These are phyloP conservation scores for Pocillopora meandrina DNA, from an alignment of 92 coral and sea anemone genomes.

Conservation along the genomic window DNA sequence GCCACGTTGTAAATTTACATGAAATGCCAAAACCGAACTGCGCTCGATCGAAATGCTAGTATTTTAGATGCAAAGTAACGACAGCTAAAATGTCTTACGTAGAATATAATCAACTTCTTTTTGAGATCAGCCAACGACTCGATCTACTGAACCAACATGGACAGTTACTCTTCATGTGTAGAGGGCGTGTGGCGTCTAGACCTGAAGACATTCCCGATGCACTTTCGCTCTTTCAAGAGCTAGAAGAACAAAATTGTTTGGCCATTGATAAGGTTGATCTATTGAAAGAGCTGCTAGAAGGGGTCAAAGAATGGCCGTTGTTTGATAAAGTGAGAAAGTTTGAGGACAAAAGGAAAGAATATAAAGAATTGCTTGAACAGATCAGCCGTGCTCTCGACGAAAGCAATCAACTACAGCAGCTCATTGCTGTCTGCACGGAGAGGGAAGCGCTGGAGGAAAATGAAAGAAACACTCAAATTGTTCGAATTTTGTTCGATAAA, in stretches of 20 bases:
- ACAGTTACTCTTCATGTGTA: neutral
- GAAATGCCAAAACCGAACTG: too few relatives aligned
- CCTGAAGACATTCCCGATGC: neutral
- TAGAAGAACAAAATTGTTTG: neutral
- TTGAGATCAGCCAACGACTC: neutral
- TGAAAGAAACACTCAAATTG: neutral
- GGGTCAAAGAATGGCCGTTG: neutral
- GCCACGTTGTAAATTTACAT: too few relatives aligned
- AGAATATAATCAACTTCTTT: neutral
- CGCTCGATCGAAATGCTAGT: neutral
- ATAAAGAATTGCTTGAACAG: neutral
- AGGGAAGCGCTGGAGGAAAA: neutral
- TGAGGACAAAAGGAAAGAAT: neutral
- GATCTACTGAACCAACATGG: neutral
- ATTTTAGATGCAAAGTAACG: neutral
- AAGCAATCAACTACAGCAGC: neutral
- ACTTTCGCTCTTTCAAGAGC: neutral
- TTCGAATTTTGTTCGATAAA: neutral
- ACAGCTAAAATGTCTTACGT: neutral
- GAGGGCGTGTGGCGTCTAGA: neutral
- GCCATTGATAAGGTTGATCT: neutral
- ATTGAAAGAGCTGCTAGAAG: constrained; percentile 2
- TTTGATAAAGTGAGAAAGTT: neutral
- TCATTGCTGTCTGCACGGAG: neutral
- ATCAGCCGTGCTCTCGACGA: neutral